A percentile compares a stretch with the other conserved stretches of the same genome.
phyloP scores from a whole-genome alignment of 2,113 vertebrate genomes.

The Calypte anna region DNA sequence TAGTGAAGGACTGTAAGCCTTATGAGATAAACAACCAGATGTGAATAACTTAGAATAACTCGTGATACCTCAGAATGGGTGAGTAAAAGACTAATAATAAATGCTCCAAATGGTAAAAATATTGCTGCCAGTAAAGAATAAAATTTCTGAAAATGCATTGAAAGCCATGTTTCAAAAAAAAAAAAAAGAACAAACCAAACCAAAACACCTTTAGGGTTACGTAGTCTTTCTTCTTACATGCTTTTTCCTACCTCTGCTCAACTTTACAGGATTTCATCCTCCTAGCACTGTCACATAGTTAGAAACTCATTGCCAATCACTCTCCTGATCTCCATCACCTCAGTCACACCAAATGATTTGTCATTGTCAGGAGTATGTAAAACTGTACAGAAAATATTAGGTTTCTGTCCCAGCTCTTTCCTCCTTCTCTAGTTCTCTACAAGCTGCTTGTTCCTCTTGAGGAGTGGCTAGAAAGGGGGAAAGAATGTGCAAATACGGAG shows the following conservation, averaged over 20 bases:
- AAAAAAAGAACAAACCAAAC: background rate
- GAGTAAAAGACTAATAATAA: background rate
- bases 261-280: background rate
- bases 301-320: background rate
- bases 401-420: background rate
- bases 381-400: background rate
- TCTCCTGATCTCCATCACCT: background rate
- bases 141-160: background rate
- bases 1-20: background rate
- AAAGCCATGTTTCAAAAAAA: background rate
- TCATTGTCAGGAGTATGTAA: background rate
- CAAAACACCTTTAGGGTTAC: background rate
- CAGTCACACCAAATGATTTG: background rate
- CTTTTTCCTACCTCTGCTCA: background rate
- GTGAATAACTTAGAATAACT: background rate
- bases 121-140: background rate
- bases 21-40: conserved; percentile 2
- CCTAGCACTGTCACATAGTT: background rate
- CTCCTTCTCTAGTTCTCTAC: background rate
- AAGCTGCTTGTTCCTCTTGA: background rate
- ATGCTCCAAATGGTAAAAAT: background rate
- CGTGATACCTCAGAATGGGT: background rate
- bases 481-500: background rate
- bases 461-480: background rate
- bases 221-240: background rate